Percentiles rank a stretch among this genome's conserved stretches.
phyloP scores from a whole-genome alignment of 2,797 vertebrate genomes.

The Avahi laniger region DNA sequence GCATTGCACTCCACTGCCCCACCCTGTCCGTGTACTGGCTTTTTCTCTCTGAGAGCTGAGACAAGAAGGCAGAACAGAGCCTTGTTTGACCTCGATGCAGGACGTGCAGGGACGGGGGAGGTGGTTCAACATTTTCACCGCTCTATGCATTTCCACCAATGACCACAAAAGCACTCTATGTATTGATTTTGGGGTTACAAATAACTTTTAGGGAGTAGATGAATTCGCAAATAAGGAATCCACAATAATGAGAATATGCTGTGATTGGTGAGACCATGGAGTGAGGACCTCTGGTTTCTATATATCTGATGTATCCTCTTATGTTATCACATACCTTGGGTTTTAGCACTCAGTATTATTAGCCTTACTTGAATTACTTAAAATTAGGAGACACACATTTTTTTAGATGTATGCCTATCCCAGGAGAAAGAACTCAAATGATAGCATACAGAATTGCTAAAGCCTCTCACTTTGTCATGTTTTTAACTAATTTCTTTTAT shows the following conservation, averaged over 20 bases:
- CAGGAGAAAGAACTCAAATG: background rate
- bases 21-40: too few relatives aligned
- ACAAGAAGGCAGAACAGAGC: rapidly evolving
- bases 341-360: too few relatives aligned
- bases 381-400: background rate
- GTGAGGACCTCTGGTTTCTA: background rate
- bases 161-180: background rate
- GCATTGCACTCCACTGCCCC: rapidly evolving
- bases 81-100: too few relatives aligned
- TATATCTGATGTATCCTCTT: background rate
- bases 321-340: rapidly evolving
- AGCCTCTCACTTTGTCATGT: background rate
- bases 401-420: background rate
- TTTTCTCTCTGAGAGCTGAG: background rate
- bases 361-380: background rate
- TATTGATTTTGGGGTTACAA: background rate
- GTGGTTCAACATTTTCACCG: too few relatives aligned
- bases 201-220: background rate
- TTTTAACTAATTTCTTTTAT: background rate
- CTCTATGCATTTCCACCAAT: background rate
- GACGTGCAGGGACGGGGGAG: rapidly evolving
- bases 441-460: background rate
- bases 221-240: background rate
- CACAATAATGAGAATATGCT: background rate
- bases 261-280: too few relatives aligned